These are phyloP conservation scores for Teleogryllus oceanicus DNA, from an alignment of 2,888 invertebrate genomes.

Conservation along the genomic window DNA sequence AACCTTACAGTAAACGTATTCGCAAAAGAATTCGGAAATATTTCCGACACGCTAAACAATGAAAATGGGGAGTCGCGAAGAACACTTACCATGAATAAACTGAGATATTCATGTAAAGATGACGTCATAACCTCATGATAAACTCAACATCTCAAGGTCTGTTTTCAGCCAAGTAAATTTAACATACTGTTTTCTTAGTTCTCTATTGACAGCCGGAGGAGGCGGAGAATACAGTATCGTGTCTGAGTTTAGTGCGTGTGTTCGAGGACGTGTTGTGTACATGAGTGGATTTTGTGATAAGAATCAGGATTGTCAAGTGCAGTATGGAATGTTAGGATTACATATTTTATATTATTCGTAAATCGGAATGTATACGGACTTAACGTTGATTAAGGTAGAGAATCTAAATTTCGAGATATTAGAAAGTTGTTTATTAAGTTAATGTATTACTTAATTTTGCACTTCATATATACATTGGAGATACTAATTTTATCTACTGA, in stretches of 20 bases:
- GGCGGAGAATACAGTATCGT: background rate
- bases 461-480: too few species aligned
- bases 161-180: constrained; percentile 9
- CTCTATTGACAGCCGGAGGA: background rate
- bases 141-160: constrained; percentile 18
- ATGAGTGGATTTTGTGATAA: background rate
- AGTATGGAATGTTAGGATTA: background rate
- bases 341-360: background rate
- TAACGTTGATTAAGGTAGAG: background rate
- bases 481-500: too few species aligned
- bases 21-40: background rate
- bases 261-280: background rate
- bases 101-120: background rate
- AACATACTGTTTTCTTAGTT: background rate
- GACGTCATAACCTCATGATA: constrained; percentile 18
- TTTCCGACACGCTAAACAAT: background rate
- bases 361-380: background rate
- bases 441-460: too few species aligned
- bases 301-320: background rate
- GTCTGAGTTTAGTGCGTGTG: background rate
- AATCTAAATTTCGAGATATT: background rate
- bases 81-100: background rate
- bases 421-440: background rate
- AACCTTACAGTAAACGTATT: background rate
- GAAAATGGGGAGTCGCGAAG: background rate